Base-by-base conservation (phyloP, 1,140 invertebrate species). In the Zelostemma sp. region DNA sequence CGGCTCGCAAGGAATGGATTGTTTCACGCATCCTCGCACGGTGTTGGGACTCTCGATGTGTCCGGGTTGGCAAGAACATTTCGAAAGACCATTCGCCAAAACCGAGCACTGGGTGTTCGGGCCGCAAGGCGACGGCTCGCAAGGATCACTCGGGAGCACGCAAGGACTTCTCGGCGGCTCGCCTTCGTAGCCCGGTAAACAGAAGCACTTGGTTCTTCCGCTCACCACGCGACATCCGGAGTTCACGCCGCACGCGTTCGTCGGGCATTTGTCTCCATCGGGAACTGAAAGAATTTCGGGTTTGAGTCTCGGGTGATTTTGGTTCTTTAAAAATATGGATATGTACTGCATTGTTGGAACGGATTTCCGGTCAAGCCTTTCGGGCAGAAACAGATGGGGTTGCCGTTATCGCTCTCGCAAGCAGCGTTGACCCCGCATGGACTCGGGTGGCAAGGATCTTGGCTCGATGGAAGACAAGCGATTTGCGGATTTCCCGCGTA, bases 11-110 rank as follows among this genome's bases (percentile, higher is more conserved):
- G 91, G 91, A 80, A 95, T 93, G 17, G 88, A 85, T 58, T 90
- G 88, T 73, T 92, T 90, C 1, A 93, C 84, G 75, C 94, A 95
- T 18, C 94, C 94, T 77, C 93, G 87, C 40, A 96, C 91, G 0
- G 94, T 95, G 72, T 95, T 95, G 0, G 93, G 93, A 80, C 92
- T 93, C 84, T 95, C 94, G 9, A 95, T 87, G 77, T 90, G 95
- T 14, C 93, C 93, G 56, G 90, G 86, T 54, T 95, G 85, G 76
- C 94, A 96, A 1, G 93, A 95, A 78, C 95, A 97, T 81, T 95
- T 94, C 0, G 93, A 90, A 76, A 94, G 93, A 33, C 94, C 93
- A n/a, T 87, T n/a, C n/a, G n/a, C n/a, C n/a, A n/a, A n/a, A n/a
- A n/a, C n/a, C 28, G 92, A 95, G 15, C 93, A 95, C 68, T 89